phyloP scores from a whole-genome alignment of 2,113 vertebrate species.

The Calidris pugnax region DNA sequence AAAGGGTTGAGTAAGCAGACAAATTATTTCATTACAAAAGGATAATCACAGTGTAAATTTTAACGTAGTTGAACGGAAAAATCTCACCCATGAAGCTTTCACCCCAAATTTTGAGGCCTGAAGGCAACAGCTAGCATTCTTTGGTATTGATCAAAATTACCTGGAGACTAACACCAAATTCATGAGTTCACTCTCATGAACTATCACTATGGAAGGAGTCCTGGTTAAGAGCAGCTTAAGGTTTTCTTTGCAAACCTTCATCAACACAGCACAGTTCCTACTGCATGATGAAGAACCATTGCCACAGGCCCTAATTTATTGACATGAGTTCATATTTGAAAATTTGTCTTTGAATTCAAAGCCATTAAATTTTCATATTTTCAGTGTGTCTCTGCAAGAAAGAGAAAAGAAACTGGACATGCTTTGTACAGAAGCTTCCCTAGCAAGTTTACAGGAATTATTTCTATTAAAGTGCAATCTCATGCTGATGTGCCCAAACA shows the following conservation, averaged over 20 bases:
- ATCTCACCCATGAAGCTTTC: not conserved
- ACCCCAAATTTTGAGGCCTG: not conserved
- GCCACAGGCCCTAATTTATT: not conserved
- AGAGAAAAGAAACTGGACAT: not conserved
- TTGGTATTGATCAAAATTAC: not conserved
- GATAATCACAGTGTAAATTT: not conserved
- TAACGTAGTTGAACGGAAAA: not conserved
- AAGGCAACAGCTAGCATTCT: not conserved
- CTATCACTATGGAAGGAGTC: not conserved
- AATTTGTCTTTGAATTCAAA: not conserved
- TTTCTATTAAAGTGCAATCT: not conserved
- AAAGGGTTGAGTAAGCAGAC: not conserved
- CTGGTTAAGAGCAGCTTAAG: not conserved
- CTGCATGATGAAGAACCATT: not conserved
- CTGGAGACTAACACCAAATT: not conserved
- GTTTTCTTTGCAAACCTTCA: not conserved
- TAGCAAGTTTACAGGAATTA: not conserved
- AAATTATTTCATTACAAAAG: not conserved
- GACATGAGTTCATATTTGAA: not conserved
- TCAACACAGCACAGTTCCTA: not conserved
- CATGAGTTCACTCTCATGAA: not conserved
- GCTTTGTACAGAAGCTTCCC: not conserved
- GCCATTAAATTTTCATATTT: not conserved
- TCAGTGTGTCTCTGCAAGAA: not conserved
- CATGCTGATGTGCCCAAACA: not conserved